Base-by-base conservation (phyloP, 37 sponge, comb jelly and placozoan species). In the Cladorhizidae sp. region DNA sequence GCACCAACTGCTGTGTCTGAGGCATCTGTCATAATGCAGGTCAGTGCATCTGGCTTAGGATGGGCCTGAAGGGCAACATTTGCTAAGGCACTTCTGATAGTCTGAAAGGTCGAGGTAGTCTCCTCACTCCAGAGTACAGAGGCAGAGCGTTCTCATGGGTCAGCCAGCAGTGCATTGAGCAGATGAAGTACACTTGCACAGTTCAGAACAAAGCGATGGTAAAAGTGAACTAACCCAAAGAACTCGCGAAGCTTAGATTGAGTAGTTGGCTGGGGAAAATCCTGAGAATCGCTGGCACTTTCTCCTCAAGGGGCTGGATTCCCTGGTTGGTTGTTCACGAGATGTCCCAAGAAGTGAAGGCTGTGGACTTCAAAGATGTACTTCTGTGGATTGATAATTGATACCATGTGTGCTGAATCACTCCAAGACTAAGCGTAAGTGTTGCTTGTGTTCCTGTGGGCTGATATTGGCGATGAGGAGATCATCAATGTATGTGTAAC, bases 11-110 rank as follows among this genome's bases (percentile, higher is more conserved):
- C 69, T 6, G 54, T 83, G 84, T 78, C 67, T 28, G 88, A 88
- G 61, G 89, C 89, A 57, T 88, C 90, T 21, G 89, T 82, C 81
- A 78, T 88, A 42, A 88, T 2, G 67, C 73, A 42, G 40, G 79
- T 82, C 2, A 81, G 79, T 67, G 83, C 83, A 37, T 83, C 76
- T 2, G 85, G 62, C 52, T 38, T 52, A 39, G 89, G 89, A 56
- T 88, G 41, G 26, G 68, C 23, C 8, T 83, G 74, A 36, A 88
- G 79, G 42, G 89, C 42, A 55, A 84, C 84, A 0, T 77, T 55
- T 1, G 84, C 83, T 1, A 83, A 59, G 32, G 89, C 89, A 23
- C 78, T 57, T 57, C 83, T 82, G 73, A 57, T 76, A 0, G 12
- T 17, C 26, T 54, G 39, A 68, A 88, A 88, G 40, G 88, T 64